Evolutionary conservation across 2,797 vertebrate species (phyloP).

Genomic region (Heteromormyrus szaboi): DNA sequence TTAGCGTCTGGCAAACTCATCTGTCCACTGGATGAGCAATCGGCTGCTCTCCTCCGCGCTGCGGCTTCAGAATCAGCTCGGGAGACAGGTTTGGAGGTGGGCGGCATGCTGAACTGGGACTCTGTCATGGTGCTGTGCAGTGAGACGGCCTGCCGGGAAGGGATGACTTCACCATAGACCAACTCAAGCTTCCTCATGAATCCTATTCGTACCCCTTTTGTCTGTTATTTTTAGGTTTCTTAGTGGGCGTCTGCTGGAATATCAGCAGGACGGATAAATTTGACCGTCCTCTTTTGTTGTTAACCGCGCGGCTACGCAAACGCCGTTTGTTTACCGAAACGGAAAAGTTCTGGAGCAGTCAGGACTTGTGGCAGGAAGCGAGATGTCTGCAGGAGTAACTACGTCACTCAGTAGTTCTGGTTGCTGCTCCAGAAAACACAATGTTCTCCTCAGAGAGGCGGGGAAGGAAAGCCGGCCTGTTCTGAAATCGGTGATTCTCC

Average conservation of each 20-base stretch:
- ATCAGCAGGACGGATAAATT: background rate
- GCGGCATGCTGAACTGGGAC: background rate
- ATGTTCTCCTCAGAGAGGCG: background rate
- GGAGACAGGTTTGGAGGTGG: background rate
- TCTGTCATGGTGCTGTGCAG: background rate
- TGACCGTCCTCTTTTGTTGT: background rate
- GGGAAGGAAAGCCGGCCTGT: background rate
- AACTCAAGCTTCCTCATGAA: background rate
- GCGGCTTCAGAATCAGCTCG: constrained; percentile 10
- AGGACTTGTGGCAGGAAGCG: background rate
- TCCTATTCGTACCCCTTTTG: background rate
- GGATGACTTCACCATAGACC: background rate
- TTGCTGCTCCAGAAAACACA: background rate
- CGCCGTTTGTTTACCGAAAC: background rate
- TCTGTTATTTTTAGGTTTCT: background rate
- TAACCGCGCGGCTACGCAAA: background rate
- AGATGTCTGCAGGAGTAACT: background rate
- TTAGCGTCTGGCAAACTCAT: constrained; percentile 80
- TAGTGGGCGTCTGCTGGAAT: background rate
- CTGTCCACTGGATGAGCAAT: constrained; percentile 47
- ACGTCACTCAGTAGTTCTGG: background rate
- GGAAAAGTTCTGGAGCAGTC: background rate
- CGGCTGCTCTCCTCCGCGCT: background rate
- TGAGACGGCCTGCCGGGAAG: background rate
- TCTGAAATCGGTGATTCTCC: constrained; percentile 17